Base-by-base conservation (phyloP, 1,140 invertebrate species). In the Cydia splendana region DNA sequence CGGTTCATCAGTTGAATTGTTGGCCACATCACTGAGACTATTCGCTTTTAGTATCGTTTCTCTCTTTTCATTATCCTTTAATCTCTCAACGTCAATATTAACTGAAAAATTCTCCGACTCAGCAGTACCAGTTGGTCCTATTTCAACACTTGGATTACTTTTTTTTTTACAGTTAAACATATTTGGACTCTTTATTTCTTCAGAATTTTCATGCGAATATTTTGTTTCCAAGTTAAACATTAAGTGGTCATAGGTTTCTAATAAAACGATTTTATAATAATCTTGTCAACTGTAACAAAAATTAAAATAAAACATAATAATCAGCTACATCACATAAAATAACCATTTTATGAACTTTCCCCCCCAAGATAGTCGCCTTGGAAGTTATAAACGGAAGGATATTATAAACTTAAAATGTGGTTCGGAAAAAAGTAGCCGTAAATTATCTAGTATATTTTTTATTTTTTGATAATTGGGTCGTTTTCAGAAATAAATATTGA, bases 211-310 rank as follows among this genome's bases (percentile, higher is more conserved):
- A 7, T 57, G 15, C 7, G 2, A 10, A n/a, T 18, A 18, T 18
- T 62, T 62, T 62, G 57, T 20, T 62, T 62, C 20, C 10, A 18
- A 6, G 7, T 24, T 20, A 62, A 24, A 9, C 20, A 62, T 62
- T 10, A 62, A 24, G 57, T 62, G 57, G 24, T 20, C 18, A 62
- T 62, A 24, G 9, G 24, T 24, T 62, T 24, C 20, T 24, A 12
- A 24, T 10, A 24, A 20, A 24, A 62, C 20, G 20, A n/a, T 24
- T 62, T 62, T 12, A 20, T 9, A 24, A 24, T 51, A 13, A 51
- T 53, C 57, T 62, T 12, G 20, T 24, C 57, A 62, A 24, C 57
- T 62, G 57, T 4, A 62, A 62, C 57, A 62, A 62, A 62, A 62
- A 12, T 12, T 0, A 24, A 24, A 62, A 20, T 12, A 24, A 62